phyloP scores from a whole-genome alignment of 2,113 vertebrate species.

The Tenrec ecaudatus region DNA sequence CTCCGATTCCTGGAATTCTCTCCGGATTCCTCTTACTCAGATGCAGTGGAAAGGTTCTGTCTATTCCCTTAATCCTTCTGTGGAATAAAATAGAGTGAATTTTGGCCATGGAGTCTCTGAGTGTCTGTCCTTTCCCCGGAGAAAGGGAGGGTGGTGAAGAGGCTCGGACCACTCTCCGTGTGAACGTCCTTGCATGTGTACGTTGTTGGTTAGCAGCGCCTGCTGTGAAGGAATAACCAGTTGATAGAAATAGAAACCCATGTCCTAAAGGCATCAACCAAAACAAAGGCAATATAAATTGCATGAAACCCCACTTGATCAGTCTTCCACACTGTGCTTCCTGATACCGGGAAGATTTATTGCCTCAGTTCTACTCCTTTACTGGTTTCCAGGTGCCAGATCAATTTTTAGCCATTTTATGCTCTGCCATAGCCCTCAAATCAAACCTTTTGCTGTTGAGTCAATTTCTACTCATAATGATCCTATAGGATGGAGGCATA shows the following conservation, averaged over 20 bases:
- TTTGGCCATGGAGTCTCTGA: not conserved
- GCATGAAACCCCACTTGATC: slow-evolving; percentile 18
- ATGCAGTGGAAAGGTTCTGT: slow-evolving; percentile 60
- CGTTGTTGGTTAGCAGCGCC: slow-evolving; percentile 17
- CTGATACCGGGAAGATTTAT: not conserved
- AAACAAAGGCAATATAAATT: slow-evolving; percentile 49
- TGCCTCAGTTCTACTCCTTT: not conserved
- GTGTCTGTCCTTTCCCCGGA: not conserved
- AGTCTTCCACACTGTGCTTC: not conserved
- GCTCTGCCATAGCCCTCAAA: not conserved
- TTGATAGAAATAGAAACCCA: slow-evolving; percentile 58
- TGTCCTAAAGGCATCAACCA: slow-evolving; percentile 58
- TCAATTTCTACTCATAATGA: not conserved
- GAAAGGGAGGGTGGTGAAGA: not conserved
- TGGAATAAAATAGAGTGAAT: slow-evolving; percentile 51
- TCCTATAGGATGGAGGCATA: not conserved
- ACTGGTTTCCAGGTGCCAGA: not conserved
- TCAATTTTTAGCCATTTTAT: not conserved
- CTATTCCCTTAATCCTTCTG: slow-evolving; percentile 6
- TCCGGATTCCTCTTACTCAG: not conserved
- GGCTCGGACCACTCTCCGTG: not conserved
- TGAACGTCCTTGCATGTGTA: slow-evolving; percentile 47
- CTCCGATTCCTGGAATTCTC: not conserved
- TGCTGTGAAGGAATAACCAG: slow-evolving; percentile 65
- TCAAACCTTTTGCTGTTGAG: not conserved